phyloP scores from a whole-genome alignment of 2,113 vertebrate species.

The Strix aluco region DNA sequence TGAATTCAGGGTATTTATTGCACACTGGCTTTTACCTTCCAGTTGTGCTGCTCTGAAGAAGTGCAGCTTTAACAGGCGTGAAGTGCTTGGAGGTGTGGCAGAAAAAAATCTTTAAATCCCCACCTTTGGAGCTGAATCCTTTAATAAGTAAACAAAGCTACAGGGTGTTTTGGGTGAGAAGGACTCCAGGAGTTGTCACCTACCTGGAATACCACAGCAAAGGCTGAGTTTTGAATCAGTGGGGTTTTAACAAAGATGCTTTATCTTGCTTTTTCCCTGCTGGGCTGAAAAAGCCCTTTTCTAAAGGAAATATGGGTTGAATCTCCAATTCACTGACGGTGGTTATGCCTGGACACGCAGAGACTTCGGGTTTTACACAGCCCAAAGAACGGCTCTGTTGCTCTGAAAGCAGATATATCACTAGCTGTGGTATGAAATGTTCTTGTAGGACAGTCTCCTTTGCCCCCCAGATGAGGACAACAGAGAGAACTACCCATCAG shows the following conservation, averaged over 20 bases:
- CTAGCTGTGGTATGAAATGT: not conserved
- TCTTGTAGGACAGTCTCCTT: not conserved
- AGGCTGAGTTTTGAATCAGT: not conserved
- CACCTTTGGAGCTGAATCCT: not conserved
- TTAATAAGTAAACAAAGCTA: not conserved
- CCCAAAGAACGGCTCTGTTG: not conserved
- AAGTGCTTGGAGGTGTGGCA: not conserved
- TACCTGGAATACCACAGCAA: not conserved
- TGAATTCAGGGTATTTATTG: not conserved
- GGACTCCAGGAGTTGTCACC: not conserved
- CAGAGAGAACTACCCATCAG: not conserved
- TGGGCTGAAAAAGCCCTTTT: not conserved
- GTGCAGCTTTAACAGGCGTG: not conserved
- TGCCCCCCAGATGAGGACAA: not conserved
- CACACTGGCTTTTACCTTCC: not conserved
- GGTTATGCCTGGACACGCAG: not conserved
- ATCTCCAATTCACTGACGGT: not conserved
- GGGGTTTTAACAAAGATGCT: not conserved
- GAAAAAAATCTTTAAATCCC: not conserved
- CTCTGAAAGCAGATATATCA: not conserved
- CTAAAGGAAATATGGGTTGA: not conserved
- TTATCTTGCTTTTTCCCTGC: not conserved
- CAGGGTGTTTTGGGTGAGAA: not conserved
- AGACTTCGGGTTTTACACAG: not conserved
- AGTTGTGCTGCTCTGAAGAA: not conserved